Evolutionary conservation across 2,113 vertebrate genomes (phyloP).

Genomic region (Sinocyclocheilus rhinocerous): DNA sequence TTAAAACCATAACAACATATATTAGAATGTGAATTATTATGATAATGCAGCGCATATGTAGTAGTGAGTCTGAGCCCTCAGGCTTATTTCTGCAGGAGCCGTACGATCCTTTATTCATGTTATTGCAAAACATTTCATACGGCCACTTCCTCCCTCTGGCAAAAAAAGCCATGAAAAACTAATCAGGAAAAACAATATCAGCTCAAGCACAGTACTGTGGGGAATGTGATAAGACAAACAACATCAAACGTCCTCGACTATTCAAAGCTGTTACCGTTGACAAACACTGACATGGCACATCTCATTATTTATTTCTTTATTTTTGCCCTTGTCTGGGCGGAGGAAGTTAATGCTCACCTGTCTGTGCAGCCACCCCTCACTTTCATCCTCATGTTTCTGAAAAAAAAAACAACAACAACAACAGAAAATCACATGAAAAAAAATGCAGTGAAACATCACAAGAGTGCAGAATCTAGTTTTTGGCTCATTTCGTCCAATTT

Average conservation of each 20-base stretch:
- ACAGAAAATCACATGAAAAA: slow-evolving; percentile 13
- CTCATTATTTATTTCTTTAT: neutral
- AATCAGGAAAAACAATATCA: slow-evolving; percentile 46
- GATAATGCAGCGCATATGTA: slow-evolving; percentile 6
- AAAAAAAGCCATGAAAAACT: slow-evolving; percentile 26
- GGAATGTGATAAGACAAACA: slow-evolving; percentile 31
- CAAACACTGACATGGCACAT: slow-evolving; percentile 2
- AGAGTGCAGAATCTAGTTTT: neutral
- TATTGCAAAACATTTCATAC: slow-evolving; percentile 25
- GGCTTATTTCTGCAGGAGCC: neutral
- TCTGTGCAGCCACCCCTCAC: slow-evolving; percentile 91
- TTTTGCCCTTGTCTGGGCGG: neutral
- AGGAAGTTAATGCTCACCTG: slow-evolving; percentile 79
- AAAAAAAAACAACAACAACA: slow-evolving; percentile 1
- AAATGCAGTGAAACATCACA: neutral
- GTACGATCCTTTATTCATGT: slow-evolving; percentile 10
- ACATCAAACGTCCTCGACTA: slow-evolving; percentile 9
- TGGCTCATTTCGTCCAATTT: neutral
- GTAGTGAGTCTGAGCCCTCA: slow-evolving; percentile 1
- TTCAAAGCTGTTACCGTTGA: slow-evolving; percentile 12
- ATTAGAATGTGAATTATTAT: slow-evolving; percentile 29
- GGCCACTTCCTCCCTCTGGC: slow-evolving; percentile 9
- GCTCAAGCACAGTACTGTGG: slow-evolving; percentile 23
- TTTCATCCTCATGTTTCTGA: slow-evolving; percentile 97
- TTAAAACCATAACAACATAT: neutral